A percentile compares a stretch with the other conserved stretches of the same genome.
Conservation (phyloP, 2,113 vertebrate species). For the Otus sunia region DNA sequence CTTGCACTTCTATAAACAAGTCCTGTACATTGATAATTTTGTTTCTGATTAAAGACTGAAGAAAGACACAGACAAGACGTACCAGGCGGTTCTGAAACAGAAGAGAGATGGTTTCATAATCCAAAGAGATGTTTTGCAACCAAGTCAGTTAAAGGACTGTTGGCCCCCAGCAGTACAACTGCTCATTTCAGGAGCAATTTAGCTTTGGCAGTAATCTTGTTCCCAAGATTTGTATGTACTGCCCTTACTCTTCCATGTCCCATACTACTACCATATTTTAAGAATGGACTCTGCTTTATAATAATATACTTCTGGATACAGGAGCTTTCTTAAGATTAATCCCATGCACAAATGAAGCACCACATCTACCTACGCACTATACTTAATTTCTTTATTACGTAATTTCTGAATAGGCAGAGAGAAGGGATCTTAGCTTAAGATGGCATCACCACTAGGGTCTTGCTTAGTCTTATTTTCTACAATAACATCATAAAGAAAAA, state of each 20-base stretch:
- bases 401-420: neutral
- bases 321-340: neutral
- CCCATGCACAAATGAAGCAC: neutral
- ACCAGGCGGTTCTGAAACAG: conserved; percentile 91
- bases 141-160: neutral
- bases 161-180: neutral
- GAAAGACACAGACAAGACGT: conserved; percentile 96
- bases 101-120: neutral
- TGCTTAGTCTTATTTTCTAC: neutral
- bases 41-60: conserved; percentile 97
- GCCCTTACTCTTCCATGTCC: neutral
- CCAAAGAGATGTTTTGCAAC: neutral
- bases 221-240: neutral
- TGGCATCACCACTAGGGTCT: neutral
- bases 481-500: neutral
- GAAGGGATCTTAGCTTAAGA: neutral
- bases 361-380: neutral
- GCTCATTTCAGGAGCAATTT: neutral
- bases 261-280: neutral
- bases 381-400: neutral
- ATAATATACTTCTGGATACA: neutral
- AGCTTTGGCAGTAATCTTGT: neutral
- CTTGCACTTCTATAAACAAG: conserved; percentile 98
- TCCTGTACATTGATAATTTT: conserved; percentile 99
- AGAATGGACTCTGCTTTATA: neutral